phyloP scores from a whole-genome alignment of 1,140 invertebrate genomes.

The Zelostemma sp. region DNA sequence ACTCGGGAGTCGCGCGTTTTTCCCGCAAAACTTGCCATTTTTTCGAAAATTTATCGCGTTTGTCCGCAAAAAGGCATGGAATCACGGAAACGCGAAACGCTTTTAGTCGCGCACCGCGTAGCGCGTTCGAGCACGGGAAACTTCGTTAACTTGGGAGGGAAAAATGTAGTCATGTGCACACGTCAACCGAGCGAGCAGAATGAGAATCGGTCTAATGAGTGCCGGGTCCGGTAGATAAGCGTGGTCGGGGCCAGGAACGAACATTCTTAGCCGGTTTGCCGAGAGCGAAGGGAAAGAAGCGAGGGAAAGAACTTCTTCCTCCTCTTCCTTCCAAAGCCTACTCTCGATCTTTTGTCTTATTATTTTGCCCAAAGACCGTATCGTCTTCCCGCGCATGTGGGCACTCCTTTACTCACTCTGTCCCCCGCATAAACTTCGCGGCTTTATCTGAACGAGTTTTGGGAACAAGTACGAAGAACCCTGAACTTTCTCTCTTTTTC shows the following conservation, averaged over 20 bases:
- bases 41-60: no score
- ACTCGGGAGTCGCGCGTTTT: no score
- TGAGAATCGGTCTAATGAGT: conserved; percentile 1
- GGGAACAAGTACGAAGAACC: neutral
- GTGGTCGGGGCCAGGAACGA: neutral
- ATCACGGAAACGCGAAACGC: no score
- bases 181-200: neutral
- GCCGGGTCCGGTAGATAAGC: conserved; percentile 1
- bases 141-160: no score
- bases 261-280: conserved; percentile 1
- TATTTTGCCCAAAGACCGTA: conserved; percentile 4
- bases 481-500: no score
- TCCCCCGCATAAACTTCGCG: conserved; percentile 1
- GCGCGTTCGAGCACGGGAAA: no score
- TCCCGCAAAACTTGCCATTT: no score
- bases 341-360: conserved; percentile 3
- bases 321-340: neutral
- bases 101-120: no score
- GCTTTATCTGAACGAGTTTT: conserved; percentile 2
- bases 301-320: no score
- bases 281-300: neutral
- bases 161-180: neutral
- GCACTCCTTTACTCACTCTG: neutral
- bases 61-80: no score
- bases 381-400: neutral